Percentiles rank a stretch among this genome's conserved stretches.
These are phyloP conservation scores for Crocallis elinguaria DNA, from an alignment of 2,888 invertebrate species.

Conservation along the genomic window DNA sequence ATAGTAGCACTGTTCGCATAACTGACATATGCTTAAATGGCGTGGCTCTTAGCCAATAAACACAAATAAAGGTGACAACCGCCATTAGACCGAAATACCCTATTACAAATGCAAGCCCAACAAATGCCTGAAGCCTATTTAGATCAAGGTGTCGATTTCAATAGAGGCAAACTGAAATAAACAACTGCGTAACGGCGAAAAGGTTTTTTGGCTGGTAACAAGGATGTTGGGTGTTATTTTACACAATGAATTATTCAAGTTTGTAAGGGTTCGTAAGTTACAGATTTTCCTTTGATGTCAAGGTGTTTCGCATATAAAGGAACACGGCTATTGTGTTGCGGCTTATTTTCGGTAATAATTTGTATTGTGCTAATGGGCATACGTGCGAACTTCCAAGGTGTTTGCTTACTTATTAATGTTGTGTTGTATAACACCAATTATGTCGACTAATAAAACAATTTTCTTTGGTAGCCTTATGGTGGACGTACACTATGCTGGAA, in stretches of 20 bases:
- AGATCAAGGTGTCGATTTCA: constrained; percentile 52
- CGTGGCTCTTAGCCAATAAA: constrained; percentile 55
- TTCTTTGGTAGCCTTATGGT: no score
- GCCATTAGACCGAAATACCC: constrained; percentile 42
- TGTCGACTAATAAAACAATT: neutral
- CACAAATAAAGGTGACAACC: constrained; percentile 55
- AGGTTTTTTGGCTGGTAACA: constrained; percentile 20
- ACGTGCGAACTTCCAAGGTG: constrained; percentile 20
- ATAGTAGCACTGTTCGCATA: constrained; percentile 25
- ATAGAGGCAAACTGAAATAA: constrained; percentile 27
- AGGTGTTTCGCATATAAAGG: constrained; percentile 21
- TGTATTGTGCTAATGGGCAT: constrained; percentile 9
- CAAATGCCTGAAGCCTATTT: constrained; percentile 43
- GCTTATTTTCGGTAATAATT: constrained; percentile 8
- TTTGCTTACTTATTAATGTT: constrained; percentile 11
- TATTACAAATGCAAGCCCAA: constrained; percentile 34
- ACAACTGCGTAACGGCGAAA: constrained; percentile 14
- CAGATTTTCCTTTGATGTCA: constrained; percentile 32
- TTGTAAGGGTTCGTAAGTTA: constrained; percentile 23
- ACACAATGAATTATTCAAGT: constrained; percentile 19
- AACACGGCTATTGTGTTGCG: neutral
- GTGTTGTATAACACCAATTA: neutral
- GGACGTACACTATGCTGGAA: no score
- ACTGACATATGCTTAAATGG: constrained; percentile 60
- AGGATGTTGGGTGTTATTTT: constrained; percentile 16